phyloP scores from a whole-genome alignment of 1,140 invertebrate genomes.

The Pseudomyrmex pallidus region DNA sequence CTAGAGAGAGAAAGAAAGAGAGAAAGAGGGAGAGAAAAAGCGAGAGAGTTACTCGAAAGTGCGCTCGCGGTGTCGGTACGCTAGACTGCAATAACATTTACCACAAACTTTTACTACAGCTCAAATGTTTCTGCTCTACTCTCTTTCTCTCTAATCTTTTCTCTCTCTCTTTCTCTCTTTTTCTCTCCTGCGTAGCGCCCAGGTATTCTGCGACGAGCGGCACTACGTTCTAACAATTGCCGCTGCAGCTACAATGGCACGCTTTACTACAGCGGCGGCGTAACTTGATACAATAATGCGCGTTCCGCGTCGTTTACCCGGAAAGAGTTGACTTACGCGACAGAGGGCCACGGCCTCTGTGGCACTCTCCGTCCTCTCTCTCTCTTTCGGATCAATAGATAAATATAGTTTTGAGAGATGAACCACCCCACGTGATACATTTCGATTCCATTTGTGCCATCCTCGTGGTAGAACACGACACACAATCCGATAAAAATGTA shows the following conservation, averaged over 20 bases:
- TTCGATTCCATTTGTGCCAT: neutral
- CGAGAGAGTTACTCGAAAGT: constrained; percentile 62
- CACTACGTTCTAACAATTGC: constrained; percentile 72
- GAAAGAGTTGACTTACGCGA: constrained; percentile 60
- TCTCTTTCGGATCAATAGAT: constrained; percentile 12
- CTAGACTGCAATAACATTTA: constrained; percentile 73
- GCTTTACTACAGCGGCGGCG: constrained; percentile 67
- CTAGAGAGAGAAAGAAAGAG: constrained; percentile 8
- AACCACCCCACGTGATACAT: neutral
- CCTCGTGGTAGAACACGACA: neutral
- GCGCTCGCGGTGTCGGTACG: constrained; percentile 41
- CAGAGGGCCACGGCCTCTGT: constrained; percentile 5
- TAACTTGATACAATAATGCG: constrained; percentile 74
- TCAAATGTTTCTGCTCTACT: constrained; percentile 55
- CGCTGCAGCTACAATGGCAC: constrained; percentile 66
- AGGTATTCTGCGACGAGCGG: constrained; percentile 25
- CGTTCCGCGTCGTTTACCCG: constrained; percentile 69
- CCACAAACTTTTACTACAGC: constrained; percentile 74
- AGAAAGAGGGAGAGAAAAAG: too few relatives aligned
- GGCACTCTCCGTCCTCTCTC: neutral
- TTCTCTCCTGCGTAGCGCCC: neutral
- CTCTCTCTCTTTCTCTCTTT: too few relatives aligned
- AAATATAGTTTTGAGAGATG: constrained; percentile 5
- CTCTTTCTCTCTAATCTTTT: neutral
- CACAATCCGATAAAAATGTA: neutral